A percentile compares a stretch with the other conserved stretches of the same genome.
Evolutionary conservation across 2,113 vertebrate species (phyloP).

Genomic region (Macquaria australasica): DNA sequence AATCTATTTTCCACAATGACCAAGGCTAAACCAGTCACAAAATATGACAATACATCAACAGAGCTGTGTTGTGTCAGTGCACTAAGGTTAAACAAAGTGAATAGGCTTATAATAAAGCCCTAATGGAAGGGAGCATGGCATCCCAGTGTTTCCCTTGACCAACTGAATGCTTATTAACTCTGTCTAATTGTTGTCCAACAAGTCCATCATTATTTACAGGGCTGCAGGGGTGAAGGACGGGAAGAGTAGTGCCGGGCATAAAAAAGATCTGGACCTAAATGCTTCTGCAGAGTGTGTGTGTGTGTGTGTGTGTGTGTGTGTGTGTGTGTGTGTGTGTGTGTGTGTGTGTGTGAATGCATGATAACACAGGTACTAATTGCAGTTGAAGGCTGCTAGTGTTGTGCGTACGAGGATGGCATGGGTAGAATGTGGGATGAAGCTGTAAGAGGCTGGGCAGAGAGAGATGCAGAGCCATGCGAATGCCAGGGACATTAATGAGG

Average conservation of each 20-base stretch:
- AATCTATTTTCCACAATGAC: slow-evolving; percentile 22
- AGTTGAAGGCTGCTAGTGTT: slow-evolving; percentile 61
- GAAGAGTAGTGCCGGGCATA: slow-evolving; percentile 28
- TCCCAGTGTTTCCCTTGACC: slow-evolving; percentile 21
- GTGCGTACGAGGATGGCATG: slow-evolving; percentile 48
- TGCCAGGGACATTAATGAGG: slow-evolving; percentile 75
- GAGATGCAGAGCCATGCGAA: slow-evolving; percentile 59
- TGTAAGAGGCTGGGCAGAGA: slow-evolving; percentile 47
- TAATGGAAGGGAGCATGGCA: slow-evolving; percentile 35
- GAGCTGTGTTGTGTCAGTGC: slow-evolving; percentile 7
- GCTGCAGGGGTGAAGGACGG: slow-evolving; percentile 39
- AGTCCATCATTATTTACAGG: slow-evolving; percentile 56
- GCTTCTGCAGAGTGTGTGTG: slow-evolving; percentile 18
- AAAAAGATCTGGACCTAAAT: slow-evolving; percentile 40
- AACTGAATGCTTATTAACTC: slow-evolving; percentile 68
- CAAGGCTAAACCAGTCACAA: slow-evolving; percentile 23
- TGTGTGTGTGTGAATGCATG: slow-evolving; percentile 24
- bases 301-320: slow-evolving; percentile 27
- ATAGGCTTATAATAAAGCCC: slow-evolving; percentile 34
- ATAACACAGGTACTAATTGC: slow-evolving; percentile 70
- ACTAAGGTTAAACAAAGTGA: slow-evolving; percentile 26
- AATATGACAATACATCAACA: slow-evolving; percentile 14
- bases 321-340: slow-evolving; percentile 25
- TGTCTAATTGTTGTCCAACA: slow-evolving; percentile 73
- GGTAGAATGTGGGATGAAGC: slow-evolving; percentile 72